A percentile compares a stretch with the other conserved stretches of the same genome.
phyloP scores from a whole-genome alignment of 2,888 invertebrate genomes.

The Boloria selene region DNA sequence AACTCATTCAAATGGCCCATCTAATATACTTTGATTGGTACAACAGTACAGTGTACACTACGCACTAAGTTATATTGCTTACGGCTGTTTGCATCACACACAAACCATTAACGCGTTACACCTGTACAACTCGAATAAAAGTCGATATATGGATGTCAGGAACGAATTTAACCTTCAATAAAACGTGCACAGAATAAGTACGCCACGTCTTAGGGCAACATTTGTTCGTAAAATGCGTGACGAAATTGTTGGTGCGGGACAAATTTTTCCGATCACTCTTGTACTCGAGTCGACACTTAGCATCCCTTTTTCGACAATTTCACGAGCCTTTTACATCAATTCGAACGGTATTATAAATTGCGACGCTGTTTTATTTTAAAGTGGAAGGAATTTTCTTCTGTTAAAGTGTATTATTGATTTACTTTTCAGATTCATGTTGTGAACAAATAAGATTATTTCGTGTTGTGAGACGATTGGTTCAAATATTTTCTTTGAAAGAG shows the following conservation, averaged over 20 bases:
- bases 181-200: slow-evolving; percentile 77
- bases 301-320: slow-evolving; percentile 80
- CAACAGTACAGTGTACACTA: not conserved
- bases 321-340: slow-evolving; percentile 79
- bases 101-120: slow-evolving; percentile 54
- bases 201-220: slow-evolving; percentile 74
- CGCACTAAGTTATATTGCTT: slow-evolving; percentile 25
- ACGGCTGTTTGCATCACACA: slow-evolving; percentile 43
- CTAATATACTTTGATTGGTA: slow-evolving; percentile 6
- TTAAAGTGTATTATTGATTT: slow-evolving; percentile 11
- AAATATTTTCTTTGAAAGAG: not conserved
- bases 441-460: slow-evolving; percentile 7
- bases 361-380: slow-evolving; percentile 36
- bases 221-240: slow-evolving; percentile 80
- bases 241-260: slow-evolving; percentile 71
- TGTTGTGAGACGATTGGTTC: not conserved
- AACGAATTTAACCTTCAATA: slow-evolving; percentile 71
- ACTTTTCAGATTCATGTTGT: slow-evolving; percentile 1
- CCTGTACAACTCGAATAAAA: slow-evolving; percentile 59
- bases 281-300: slow-evolving; percentile 74
- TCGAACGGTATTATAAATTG: slow-evolving; percentile 69
- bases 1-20: slow-evolving; percentile 2
- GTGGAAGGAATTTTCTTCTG: slow-evolving; percentile 23
- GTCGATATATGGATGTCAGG: slow-evolving; percentile 51
- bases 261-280: slow-evolving; percentile 73